Evolutionary conservation across 1,140 invertebrate species (phyloP), one percentile per base, ranked within the genome.

Genomic region (Bilobella aurantiaca): DNA sequence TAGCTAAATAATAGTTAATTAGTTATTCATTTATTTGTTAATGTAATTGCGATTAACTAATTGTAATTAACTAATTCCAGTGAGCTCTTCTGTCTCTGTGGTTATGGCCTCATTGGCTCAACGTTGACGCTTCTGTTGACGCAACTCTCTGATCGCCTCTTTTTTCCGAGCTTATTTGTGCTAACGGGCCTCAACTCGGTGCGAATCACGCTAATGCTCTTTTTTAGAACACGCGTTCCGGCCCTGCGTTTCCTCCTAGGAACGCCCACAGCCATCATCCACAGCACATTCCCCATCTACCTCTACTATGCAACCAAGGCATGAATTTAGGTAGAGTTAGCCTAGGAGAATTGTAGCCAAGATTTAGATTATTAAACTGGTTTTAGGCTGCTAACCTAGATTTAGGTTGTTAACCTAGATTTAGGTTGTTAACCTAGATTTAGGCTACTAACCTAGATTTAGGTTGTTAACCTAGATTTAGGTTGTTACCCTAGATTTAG

Each of bases 51-150:
- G n/a, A n/a, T n/a, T n/a, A n/a, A n/a, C n/a, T n/a, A n/a, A n/a
- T n/a, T n/a, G n/a, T n/a, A n/a, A n/a, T n/a, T n/a, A n/a, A n/a
- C 27, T 56, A 74, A 66, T 58, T 76, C 76, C 65, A 72, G 68
- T 16, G 76, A 81, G 73, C 73, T 78, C 25, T 25, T 77, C 16
- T 75, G 76, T 23, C 66, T 81, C n/a, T 67, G 80, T 23, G 79
- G 79, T 3, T 81, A 82, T 70, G 75, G 75, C 21, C 69, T 81
- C 2, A 81, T 78, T 73, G 79, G 79, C n/a, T 78, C 80, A 68
- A 67, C 80, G 23, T 65, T 81, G 1, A 78, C 78, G 1, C 65
- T 81, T 2, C 42, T 74, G 16, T n/a, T 75, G 2, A 78, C 77
- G 14, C 75, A 76, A 59, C 16, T 81, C 8, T 76, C 74, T 63